Evolutionary conservation across 2,888 invertebrate species (phyloP).

Genomic region (Meiosimyza decipiens): DNA sequence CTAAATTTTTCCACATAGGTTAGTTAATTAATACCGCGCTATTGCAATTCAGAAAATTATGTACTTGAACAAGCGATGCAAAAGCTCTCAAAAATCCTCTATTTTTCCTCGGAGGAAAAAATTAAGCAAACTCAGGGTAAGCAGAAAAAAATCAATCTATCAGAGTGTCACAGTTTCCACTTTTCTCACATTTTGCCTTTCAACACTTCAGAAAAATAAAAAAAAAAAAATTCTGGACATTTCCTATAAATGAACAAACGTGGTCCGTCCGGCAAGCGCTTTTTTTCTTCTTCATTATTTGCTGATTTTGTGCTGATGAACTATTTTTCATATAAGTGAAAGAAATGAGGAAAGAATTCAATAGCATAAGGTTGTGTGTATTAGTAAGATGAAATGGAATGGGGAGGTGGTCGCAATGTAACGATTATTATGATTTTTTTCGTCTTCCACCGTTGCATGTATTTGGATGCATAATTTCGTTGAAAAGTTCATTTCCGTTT

Average conservation of each 20-base stretch:
- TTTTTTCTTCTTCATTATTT: neutral
- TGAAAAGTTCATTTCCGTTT: conserved; percentile 65
- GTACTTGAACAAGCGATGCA: too few relatives aligned
- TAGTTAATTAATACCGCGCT: too few relatives aligned
- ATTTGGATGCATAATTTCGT: conserved; percentile 63
- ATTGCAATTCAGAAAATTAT: too few relatives aligned
- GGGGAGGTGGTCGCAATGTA: neutral
- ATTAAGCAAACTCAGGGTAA: too few relatives aligned
- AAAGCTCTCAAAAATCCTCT: too few relatives aligned
- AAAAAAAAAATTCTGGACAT: neutral
- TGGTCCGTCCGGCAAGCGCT: neutral
- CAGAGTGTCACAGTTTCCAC: too few relatives aligned
- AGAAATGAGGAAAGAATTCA: neutral
- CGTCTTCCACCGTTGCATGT: neutral
- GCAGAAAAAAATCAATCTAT: too few relatives aligned
- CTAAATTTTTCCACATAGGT: too few relatives aligned
- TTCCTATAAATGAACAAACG: neutral
- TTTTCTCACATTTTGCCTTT: neutral
- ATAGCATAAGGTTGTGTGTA: neutral
- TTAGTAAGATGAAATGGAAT: neutral
- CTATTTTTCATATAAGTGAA: conserved; percentile 1
- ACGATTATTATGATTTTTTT: neutral
- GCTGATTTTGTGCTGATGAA: neutral
- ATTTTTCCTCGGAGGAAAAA: too few relatives aligned
- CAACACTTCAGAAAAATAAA: neutral